These are phyloP conservation scores for Melanotaenia nigrans DNA, from an alignment of 2,797 vertebrate species.

Conservation along the genomic window DNA sequence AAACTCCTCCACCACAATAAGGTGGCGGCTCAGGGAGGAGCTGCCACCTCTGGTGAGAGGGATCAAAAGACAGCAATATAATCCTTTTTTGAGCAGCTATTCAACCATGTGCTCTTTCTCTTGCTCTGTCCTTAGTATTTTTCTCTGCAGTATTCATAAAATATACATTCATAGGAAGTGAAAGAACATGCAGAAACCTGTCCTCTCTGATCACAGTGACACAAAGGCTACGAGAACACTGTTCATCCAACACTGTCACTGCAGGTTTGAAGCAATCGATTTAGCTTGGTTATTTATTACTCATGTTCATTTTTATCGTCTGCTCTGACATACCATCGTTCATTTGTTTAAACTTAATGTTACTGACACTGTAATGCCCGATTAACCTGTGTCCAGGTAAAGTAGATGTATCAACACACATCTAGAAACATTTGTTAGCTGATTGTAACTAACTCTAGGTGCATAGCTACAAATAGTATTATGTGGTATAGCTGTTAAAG, in stretches of 20 bases:
- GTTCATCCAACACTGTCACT: neutral
- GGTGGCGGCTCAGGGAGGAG: too few relatives aligned
- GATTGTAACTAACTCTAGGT: too few relatives aligned
- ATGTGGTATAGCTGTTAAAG: too few relatives aligned
- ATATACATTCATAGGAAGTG: slow-evolving; percentile 9
- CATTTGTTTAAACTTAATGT: too few relatives aligned
- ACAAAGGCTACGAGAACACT: neutral
- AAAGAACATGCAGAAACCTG: neutral
- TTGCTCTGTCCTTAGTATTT: slow-evolving; percentile 18
- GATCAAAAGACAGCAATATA: slow-evolving; percentile 75
- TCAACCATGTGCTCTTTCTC: slow-evolving; percentile 48
- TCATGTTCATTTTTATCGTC: neutral
- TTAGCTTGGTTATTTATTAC: neutral
- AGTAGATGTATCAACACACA: too few relatives aligned
- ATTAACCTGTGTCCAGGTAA: too few relatives aligned
- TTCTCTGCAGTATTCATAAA: neutral
- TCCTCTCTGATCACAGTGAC: neutral
- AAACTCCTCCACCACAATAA: too few relatives aligned
- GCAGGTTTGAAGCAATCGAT: neutral
- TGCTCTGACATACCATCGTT: neutral
- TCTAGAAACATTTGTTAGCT: too few relatives aligned
- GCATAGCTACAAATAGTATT: too few relatives aligned
- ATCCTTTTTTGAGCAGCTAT: slow-evolving; percentile 73
- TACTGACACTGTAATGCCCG: too few relatives aligned
- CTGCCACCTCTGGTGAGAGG: too few relatives aligned